These are phyloP conservation scores for Lepetodrilus schrolli DNA, from an alignment of 2,888 invertebrate species.

Conservation along the genomic window DNA sequence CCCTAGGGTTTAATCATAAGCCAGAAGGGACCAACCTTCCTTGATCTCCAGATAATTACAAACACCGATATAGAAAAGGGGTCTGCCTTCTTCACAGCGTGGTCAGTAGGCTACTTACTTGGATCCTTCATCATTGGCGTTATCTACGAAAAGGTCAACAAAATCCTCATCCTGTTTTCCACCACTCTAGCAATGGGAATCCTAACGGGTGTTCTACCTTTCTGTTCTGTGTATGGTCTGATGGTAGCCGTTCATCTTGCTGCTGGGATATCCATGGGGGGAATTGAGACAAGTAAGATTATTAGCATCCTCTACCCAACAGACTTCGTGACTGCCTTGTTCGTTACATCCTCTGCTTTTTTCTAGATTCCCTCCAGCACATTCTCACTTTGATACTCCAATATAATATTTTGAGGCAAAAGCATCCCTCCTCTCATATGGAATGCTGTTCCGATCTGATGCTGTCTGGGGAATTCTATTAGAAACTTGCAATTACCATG, in stretches of 20 bases:
- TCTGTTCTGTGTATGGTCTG: slow-evolving; percentile 60
- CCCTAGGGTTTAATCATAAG: slow-evolving; percentile 74
- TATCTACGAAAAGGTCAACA: slow-evolving; percentile 63
- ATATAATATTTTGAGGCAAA: too few species aligned
- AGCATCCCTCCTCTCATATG: too few species aligned
- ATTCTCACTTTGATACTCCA: too few species aligned
- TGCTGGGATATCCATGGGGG: slow-evolving; percentile 70
- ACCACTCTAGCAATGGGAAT: not conserved
- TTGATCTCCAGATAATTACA: slow-evolving; percentile 70
- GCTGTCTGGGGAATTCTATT: too few species aligned
- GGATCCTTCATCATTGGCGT: slow-evolving; percentile 72
- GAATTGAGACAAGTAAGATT: slow-evolving; percentile 71
- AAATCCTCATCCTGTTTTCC: slow-evolving; percentile 32
- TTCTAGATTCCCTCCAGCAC: too few species aligned
- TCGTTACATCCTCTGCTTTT: too few species aligned
- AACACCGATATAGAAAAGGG: slow-evolving; percentile 65
- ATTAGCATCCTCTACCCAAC: too few species aligned
- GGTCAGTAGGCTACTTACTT: slow-evolving; percentile 73
- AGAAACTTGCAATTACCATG: too few species aligned
- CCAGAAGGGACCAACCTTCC: slow-evolving; percentile 75
- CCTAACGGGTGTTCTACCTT: slow-evolving; percentile 53
- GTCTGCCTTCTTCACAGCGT: slow-evolving; percentile 71
- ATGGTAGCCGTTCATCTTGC: slow-evolving; percentile 60
- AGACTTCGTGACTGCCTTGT: too few species aligned
- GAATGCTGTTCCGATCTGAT: too few species aligned